Base-by-base conservation (phyloP, 2,888 invertebrate species). In the Hartigia nigra region DNA sequence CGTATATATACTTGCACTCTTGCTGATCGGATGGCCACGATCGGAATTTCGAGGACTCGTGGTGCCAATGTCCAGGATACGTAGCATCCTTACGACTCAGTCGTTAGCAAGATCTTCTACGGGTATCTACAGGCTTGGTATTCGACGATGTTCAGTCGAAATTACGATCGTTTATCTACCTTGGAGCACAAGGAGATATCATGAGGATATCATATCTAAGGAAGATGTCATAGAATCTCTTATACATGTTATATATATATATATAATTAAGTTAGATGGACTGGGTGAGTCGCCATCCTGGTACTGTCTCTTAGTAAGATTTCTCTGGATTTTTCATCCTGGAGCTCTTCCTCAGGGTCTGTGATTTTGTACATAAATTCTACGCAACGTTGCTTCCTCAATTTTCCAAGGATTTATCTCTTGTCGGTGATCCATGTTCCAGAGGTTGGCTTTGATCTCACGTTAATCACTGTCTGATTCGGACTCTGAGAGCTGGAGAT, bases 401-500 rank as follows among this genome's bases (percentile, higher is more conserved):
- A 77, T 93, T 92, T 80, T 92, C 9, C 55, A 55, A 55, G 23
- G 23, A 55, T 55, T 55, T 55, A 55, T 55, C 55, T 55, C 23
- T 55, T 55, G 9, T 55, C 55, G 23, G 55, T 55, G 55, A 55
- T 55, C 23, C 55, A 55, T 9, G 23, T 55, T 55, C 55, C 55
- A 55, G 55, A 23, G 23, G 23, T 55, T 9, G 9, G 23, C 23
- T 23, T 55, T 23, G 55, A 83, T 86, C 92, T 92, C 87, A 92
- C 92, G 87, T 94, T 93, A 95, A 93, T 95, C 95, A 80, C 94
- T 95, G 91, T 97, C 97, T 87, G 96, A 96, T 89, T 96, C 97
- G 70, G 96, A 96, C 93, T 96, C 96, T 76, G 97, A 97, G 88
- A 97, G 94, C 93, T 96, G 96, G 88, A 97, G 94, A 92, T 97